Percentiles rank a stretch among this genome's conserved stretches.
phyloP scores from a whole-genome alignment of 2,888 invertebrate species.

The Cephus pulcher region DNA sequence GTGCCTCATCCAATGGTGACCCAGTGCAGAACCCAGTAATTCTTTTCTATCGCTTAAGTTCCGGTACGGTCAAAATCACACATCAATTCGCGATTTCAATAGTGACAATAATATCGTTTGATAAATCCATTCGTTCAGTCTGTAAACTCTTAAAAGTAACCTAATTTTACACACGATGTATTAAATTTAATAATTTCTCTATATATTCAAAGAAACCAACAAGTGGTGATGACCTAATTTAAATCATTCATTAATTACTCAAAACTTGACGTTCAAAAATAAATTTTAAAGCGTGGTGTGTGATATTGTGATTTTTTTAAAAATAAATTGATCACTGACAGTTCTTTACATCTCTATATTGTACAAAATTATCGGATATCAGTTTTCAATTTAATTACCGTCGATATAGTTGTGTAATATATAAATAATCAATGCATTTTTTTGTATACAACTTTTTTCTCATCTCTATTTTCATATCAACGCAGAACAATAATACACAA shows the following conservation, averaged over 20 bases:
- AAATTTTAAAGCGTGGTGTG: neutral
- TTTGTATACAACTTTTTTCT: too few relatives aligned
- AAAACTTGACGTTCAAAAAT: neutral
- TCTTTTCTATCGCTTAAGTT: constrained; percentile 8
- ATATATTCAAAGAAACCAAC: neutral
- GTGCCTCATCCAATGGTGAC: constrained; percentile 30
- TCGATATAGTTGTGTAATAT: too few relatives aligned
- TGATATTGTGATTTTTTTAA: neutral
- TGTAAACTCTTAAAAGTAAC: neutral
- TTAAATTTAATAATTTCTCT: neutral
- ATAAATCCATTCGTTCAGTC: neutral
- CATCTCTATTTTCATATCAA: too few relatives aligned
- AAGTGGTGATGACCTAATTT: neutral
- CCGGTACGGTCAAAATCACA: neutral
- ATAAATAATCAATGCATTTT: too few relatives aligned
- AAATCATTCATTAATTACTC: neutral
- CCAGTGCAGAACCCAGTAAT: constrained; percentile 32
- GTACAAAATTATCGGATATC: neutral
- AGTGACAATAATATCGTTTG: neutral
- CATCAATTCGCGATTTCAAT: neutral
- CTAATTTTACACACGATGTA: neutral
- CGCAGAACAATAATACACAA: neutral
- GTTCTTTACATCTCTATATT: neutral
- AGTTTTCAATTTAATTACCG: neutral
- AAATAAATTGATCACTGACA: neutral